A percentile compares a stretch with the other conserved stretches of the same genome.
These are phyloP conservation scores for Tylochromis polylepis DNA, from an alignment of 2,113 vertebrate species.

Conservation along the genomic window DNA sequence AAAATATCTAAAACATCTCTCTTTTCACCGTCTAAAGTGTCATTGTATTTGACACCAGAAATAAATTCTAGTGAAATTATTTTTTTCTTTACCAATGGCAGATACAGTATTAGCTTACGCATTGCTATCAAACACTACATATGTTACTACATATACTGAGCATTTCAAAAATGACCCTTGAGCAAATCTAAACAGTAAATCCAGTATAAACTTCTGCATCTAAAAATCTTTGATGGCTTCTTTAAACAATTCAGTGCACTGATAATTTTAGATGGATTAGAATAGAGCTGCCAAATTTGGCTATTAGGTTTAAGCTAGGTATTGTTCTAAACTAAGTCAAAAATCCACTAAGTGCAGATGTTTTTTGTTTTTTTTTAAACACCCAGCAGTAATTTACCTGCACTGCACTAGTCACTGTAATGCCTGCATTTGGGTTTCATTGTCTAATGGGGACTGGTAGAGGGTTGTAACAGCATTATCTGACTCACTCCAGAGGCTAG, in stretches of 20 bases:
- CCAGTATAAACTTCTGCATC: neutral
- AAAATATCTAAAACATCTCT: neutral
- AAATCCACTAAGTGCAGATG: neutral
- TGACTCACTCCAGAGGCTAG: conserved; percentile 35
- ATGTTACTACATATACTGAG: neutral
- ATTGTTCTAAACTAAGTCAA: neutral
- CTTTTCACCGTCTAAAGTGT: neutral
- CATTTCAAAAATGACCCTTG: neutral
- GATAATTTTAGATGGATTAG: neutral
- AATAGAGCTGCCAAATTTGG: neutral
- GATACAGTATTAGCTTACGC: neutral
- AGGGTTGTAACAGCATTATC: conserved; percentile 22
- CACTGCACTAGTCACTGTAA: neutral
- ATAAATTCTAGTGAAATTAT: neutral
- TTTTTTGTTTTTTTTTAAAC: no score
- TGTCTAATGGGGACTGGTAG: conserved; percentile 8
- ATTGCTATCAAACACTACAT: neutral
- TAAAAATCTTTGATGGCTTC: neutral
- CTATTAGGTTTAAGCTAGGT: neutral
- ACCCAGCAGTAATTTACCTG: neutral
- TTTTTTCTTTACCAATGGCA: neutral
- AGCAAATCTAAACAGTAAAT: neutral
- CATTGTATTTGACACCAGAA: neutral
- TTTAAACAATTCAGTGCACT: neutral
- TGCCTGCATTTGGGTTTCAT: neutral